These are phyloP conservation scores for Cephus runcator DNA, from an alignment of 2,888 invertebrate genomes.

Conservation along the genomic window DNA sequence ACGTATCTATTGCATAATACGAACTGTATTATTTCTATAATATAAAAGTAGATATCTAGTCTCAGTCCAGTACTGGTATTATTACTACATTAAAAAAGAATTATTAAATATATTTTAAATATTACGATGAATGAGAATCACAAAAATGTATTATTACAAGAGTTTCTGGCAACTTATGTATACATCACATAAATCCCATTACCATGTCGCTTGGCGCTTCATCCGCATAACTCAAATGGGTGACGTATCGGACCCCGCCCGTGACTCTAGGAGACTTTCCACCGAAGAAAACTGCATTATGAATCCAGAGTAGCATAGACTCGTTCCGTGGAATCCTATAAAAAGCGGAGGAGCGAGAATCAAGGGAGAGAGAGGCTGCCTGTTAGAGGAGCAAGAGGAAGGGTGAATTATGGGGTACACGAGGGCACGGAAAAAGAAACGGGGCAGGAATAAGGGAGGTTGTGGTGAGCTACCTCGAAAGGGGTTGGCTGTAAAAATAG, in stretches of 20 bases:
- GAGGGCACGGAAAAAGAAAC: background rate
- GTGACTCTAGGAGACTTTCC: background rate
- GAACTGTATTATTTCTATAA: too few species aligned
- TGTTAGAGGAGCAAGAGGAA: background rate
- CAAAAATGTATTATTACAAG: too few species aligned
- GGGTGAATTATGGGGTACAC: background rate
- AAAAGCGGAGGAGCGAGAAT: background rate
- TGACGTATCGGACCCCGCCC: background rate
- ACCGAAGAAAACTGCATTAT: background rate
- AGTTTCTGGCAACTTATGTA: background rate
- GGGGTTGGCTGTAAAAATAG: background rate
- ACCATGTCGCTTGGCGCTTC: background rate
- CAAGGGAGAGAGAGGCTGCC: background rate
- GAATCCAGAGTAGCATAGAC: background rate
- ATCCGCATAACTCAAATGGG: background rate
- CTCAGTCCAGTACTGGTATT: too few species aligned
- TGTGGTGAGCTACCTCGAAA: background rate
- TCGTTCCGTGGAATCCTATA: background rate
- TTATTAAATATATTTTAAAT: too few species aligned
- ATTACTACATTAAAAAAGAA: too few species aligned
- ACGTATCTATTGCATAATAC: too few species aligned
- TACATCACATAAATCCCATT: background rate
- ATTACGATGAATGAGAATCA: too few species aligned
- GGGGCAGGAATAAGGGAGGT: background rate
- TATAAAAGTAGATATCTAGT: too few species aligned